A percentile compares a stretch with the other conserved stretches of the same genome.
These are phyloP conservation scores for Pseudomyrmex gracilis DNA, from an alignment of 1,140 invertebrate genomes.

Conservation along the genomic window DNA sequence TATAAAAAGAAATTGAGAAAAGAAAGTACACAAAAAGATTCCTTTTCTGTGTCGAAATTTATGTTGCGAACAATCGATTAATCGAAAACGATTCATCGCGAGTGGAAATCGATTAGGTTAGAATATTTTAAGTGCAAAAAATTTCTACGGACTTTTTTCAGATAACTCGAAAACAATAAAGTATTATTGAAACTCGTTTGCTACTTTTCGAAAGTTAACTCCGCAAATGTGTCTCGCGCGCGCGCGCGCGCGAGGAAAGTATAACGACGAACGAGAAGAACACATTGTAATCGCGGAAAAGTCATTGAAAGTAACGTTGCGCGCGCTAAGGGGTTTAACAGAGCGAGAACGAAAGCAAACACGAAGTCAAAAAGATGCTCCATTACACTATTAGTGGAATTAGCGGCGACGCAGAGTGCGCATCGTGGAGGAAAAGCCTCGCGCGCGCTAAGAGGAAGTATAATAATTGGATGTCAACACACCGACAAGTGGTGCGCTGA, in stretches of 20 bases:
- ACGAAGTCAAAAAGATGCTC: slow-evolving; percentile 36
- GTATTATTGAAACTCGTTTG: background rate
- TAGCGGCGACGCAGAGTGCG: slow-evolving; percentile 13
- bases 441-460: slow-evolving; percentile 35
- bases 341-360: slow-evolving; percentile 53
- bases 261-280: slow-evolving; percentile 28
- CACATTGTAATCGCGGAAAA: background rate
- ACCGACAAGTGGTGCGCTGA: slow-evolving; percentile 24
- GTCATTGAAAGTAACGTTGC: slow-evolving; percentile 42
- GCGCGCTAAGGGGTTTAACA: slow-evolving; percentile 42
- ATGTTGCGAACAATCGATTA: slow-evolving; percentile 16
- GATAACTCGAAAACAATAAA: slow-evolving; percentile 37
- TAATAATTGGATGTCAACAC: slow-evolving; percentile 66
- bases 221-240: background rate
- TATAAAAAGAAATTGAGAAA: background rate
- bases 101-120: slow-evolving; percentile 40
- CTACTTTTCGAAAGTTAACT: slow-evolving; percentile 4
- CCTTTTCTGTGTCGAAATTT: background rate
- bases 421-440: slow-evolving; percentile 18
- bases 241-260: too few relatives aligned
- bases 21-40: background rate
- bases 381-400: slow-evolving; percentile 6
- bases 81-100: background rate
- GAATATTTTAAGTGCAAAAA: slow-evolving; percentile 31
- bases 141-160: slow-evolving; percentile 5